Evolutionary conservation across 2,113 vertebrate genomes (phyloP), one percentile per base, ranked within the genome.

Genomic region (Lota lota): DNA sequence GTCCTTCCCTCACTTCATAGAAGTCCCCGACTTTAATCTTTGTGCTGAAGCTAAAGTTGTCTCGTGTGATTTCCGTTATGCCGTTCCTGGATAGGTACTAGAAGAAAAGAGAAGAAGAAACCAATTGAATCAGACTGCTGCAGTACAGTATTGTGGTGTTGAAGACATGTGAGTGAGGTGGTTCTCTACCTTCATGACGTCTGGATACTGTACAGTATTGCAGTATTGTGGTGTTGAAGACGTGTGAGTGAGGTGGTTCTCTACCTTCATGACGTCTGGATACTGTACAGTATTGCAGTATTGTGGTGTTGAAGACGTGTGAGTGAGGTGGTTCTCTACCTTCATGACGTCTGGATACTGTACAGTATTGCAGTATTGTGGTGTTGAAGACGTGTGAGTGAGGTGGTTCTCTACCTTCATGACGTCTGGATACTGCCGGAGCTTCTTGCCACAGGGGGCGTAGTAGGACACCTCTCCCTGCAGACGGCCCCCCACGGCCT

Each of bases 11-110:
- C 92, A 94, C 94, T 95, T 97, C 94, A 93, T 97, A 98, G 93
- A 99, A 97, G 93, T 96, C 94, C 88, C 96, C 96, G 90, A 97
- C 93, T 92, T 93, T 94, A 90, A 98, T 94, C 94, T 98, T 99
- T 93, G 94, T 92, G 92, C 95, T 97, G 91, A 99, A 98, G 94
- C 95, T 97, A 91, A 99, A 99, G 93, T 97, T 95, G 86, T 96
- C 95, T 85, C 95, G 94, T 86, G 96, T 93, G 93, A 99, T 95
- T 92, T 96, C 92, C 88, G 90, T 94, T 91, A 98, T 95, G 93
- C 96, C 94, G 91, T 95, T 95, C 91, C 94, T 94, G 88, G 93
- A 92, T 85, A 98, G 92, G 92, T 97, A 97, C 95, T 99, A 93
- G 90, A 92, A 73, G 24, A 76, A 74, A 68, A 70, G 10, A 72